A percentile compares a stretch with the other conserved stretches of the same genome.
phyloP scores from a whole-genome alignment of 2,113 vertebrate genomes.

The Corynorhinus townsendii region DNA sequence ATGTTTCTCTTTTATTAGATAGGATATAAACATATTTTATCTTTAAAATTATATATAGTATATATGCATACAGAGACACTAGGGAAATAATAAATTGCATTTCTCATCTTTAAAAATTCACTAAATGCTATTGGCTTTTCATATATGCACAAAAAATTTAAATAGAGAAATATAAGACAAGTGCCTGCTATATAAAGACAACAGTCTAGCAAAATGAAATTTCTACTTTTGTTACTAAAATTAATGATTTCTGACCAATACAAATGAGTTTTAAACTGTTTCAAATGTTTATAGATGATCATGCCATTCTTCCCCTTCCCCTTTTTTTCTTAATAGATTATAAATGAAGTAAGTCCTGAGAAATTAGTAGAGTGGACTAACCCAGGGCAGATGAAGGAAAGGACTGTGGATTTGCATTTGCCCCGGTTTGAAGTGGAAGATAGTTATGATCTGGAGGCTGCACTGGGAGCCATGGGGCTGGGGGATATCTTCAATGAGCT shows the following conservation, averaged over 20 bases:
- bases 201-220: background rate
- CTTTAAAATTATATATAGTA: background rate
- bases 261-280: background rate
- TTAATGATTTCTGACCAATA: background rate
- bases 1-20: too few relatives aligned
- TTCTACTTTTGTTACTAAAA: background rate
- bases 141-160: background rate
- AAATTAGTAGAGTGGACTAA: slow-evolving; percentile 72
- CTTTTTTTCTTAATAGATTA: slow-evolving; percentile 20
- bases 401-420: slow-evolving; percentile 64
- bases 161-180: background rate
- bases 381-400: slow-evolving; percentile 1
- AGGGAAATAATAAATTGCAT: background rate
- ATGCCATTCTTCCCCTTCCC: background rate
- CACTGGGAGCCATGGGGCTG: slow-evolving; percentile 60
- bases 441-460: slow-evolving; percentile 44
- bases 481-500: slow-evolving; percentile 35
- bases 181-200: background rate
- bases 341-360: slow-evolving; percentile 53
- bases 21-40: background rate
- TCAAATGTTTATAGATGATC: background rate
- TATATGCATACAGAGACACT: background rate
- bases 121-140: background rate
- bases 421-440: slow-evolving; percentile 73
- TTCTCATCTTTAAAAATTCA: background rate